These are phyloP conservation scores for Anguilla pacifica DNA, from an alignment of 2,797 vertebrate species.

Conservation along the genomic window DNA sequence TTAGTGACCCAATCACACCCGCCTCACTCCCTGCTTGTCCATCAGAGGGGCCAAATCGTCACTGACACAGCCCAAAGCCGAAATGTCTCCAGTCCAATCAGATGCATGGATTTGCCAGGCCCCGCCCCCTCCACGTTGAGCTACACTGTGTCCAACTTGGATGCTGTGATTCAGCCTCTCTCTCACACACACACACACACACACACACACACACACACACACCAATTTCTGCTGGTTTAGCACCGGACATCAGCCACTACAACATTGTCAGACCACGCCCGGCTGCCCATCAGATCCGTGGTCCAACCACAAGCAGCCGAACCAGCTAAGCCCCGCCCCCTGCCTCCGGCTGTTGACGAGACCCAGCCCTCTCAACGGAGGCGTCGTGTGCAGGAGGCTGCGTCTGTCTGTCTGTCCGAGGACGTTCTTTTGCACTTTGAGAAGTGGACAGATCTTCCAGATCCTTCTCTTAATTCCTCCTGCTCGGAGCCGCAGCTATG, in stretches of 20 bases:
- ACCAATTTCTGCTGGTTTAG: constrained; percentile 1
- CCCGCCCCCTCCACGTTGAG: constrained; percentile 21
- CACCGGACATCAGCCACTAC: neutral
- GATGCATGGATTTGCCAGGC: constrained; percentile 47
- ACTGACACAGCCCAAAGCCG: constrained; percentile 33
- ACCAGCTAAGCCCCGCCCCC: constrained; percentile 14
- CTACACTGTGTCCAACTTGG: constrained; percentile 40
- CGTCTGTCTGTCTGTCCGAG: constrained; percentile 57
- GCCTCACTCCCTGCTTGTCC: constrained; percentile 29
- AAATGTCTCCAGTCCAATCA: constrained; percentile 57
- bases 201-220: constrained; percentile 32
- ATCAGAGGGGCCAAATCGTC: constrained; percentile 46
- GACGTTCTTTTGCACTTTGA: constrained; percentile 69
- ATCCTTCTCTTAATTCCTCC: constrained; percentile 52
- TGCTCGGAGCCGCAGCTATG: constrained; percentile 51
- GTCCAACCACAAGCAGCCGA: constrained; percentile 10
- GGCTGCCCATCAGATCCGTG: neutral
- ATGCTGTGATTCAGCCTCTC: constrained; percentile 52
- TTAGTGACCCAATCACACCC: constrained; percentile 32
- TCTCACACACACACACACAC: neutral
- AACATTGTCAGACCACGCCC: neutral
- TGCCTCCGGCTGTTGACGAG: neutral
- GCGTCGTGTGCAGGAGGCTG: constrained; percentile 47
- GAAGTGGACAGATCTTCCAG: constrained; percentile 39
- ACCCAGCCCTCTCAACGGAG: constrained; percentile 34